Base-by-base conservation (phyloP, 2,113 vertebrate genomes). In the Hymenochirus boettgeri region DNA sequence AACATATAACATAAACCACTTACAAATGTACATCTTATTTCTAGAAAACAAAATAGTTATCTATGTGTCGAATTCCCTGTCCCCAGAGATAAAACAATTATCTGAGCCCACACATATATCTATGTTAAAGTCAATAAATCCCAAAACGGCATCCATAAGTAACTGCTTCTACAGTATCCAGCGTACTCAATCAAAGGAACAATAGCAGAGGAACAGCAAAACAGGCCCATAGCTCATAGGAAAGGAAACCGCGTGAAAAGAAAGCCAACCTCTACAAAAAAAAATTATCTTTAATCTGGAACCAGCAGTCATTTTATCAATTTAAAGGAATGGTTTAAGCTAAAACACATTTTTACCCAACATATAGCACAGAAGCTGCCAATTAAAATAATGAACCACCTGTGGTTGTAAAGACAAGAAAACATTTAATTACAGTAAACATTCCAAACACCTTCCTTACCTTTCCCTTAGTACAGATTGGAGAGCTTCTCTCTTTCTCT, bases 101-200 rank as follows among this genome's bases (percentile, higher is more conserved):
- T 53, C 33, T 53, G 25, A 25, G 35, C 48, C 51, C 33, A 25
- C 48, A 53, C 47, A 25, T 53, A 53, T 62, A 46, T 27, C 35
- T 42, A 13, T 62, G 23, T 22, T 42, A 42, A 42, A n/a, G 26
- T 53, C 31, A 35, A 62, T 62, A 42, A 53, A 62, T 62, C 61
- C 52, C 22, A 39, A 22, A 19, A 12, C 21, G 39, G 26, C 48
- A 53, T 62, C 61, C 35, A 62, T 62, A 53, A 62, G 31, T 25
- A 61, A 61, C 45, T 31, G 53, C 39, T 62, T 33, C 48, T 37
- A n/a, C n/a, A n/a, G n/a, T n/a, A 23, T n/a, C 31, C 10, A 5
- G 19, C 10, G 7, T 17, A 17, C 47, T 62, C 33, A 29, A 54
- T 63, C 23, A 63, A 13, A 42, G 5, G 37, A 42, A 42, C 12